Conservation (phyloP, 2,797 vertebrate species). For the Limosa lapponica region DNA sequence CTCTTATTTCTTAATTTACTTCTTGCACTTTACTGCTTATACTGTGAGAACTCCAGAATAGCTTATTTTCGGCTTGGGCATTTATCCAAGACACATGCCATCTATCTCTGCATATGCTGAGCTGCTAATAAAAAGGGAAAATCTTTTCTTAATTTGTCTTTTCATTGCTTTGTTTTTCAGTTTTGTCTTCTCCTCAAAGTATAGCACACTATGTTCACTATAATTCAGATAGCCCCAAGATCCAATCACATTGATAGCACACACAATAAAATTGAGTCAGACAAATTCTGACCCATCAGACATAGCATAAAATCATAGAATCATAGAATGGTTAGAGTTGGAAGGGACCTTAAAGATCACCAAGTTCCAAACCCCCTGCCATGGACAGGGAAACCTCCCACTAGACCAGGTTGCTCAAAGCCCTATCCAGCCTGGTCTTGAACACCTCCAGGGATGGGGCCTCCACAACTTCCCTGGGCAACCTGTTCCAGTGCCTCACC, state of each 20-base stretch:
- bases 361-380: too few species aligned
- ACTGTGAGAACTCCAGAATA: neutral
- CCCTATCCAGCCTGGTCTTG: too few species aligned
- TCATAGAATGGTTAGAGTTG: too few species aligned
- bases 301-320: too few species aligned
- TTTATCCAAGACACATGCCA: neutral
- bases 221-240: neutral
- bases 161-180: neutral
- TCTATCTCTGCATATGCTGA: neutral
- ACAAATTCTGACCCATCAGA: slow-evolving; percentile 22
- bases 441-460: too few species aligned
- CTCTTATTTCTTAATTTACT: neutral
- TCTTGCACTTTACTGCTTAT: neutral
- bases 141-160: neutral
- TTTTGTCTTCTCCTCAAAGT: neutral
- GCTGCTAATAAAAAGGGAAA: neutral
- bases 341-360: too few species aligned
- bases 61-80: neutral
- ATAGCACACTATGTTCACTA: neutral
- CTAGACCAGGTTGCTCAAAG: too few species aligned
- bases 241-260: neutral
- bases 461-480: too few species aligned
- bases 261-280: slow-evolving; percentile 24
- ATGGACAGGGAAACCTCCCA: too few species aligned
- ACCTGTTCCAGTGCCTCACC: too few species aligned